A percentile compares a stretch with the other conserved stretches of the same genome.
These are phyloP conservation scores for Chromoteleia sp. DNA, from an alignment of 2,888 invertebrate species.

Conservation along the genomic window DNA sequence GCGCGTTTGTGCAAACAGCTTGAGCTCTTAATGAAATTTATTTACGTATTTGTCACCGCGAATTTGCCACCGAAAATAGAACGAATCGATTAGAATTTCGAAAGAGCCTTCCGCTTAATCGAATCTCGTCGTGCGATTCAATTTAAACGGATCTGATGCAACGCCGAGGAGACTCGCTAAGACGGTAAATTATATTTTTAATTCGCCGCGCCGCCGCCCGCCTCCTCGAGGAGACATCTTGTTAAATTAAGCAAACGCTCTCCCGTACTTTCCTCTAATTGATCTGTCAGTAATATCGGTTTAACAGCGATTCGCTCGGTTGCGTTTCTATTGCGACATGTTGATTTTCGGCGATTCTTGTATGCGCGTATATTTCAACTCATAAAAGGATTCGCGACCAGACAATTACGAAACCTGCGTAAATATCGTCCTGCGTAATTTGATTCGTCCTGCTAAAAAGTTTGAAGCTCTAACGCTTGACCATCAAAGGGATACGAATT, in stretches of 20 bases:
- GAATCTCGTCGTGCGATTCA: slow-evolving; percentile 68
- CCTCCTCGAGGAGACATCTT: slow-evolving; percentile 63
- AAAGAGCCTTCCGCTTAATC: slow-evolving; percentile 70
- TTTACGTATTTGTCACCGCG: slow-evolving; percentile 69
- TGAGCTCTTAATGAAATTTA: slow-evolving; percentile 62
- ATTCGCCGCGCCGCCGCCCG: slow-evolving; percentile 53
- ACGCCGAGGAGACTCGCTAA: slow-evolving; percentile 65
- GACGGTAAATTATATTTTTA: slow-evolving; percentile 72
- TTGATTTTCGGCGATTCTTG: slow-evolving; percentile 29
- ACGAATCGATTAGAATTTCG: slow-evolving; percentile 70
- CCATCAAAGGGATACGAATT: no score
- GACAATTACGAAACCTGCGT: no score
- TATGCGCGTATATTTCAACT: not conserved
- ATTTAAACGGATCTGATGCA: slow-evolving; percentile 67
- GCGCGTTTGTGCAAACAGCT: slow-evolving; percentile 23
- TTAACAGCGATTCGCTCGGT: slow-evolving; percentile 54
- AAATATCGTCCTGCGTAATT: no score
- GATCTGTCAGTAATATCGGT: slow-evolving; percentile 70
- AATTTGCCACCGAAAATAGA: slow-evolving; percentile 69
- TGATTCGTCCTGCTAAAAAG: no score
- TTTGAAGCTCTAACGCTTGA: no score
- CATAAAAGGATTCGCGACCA: not conserved
- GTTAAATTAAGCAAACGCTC: slow-evolving; percentile 70
- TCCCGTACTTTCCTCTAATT: slow-evolving; percentile 61
- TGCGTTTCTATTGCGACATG: slow-evolving; percentile 35